Evolutionary conservation across 2,888 invertebrate genomes (phyloP), one percentile per base, ranked within the genome.

Genomic region (Apocheima hispidaria): DNA sequence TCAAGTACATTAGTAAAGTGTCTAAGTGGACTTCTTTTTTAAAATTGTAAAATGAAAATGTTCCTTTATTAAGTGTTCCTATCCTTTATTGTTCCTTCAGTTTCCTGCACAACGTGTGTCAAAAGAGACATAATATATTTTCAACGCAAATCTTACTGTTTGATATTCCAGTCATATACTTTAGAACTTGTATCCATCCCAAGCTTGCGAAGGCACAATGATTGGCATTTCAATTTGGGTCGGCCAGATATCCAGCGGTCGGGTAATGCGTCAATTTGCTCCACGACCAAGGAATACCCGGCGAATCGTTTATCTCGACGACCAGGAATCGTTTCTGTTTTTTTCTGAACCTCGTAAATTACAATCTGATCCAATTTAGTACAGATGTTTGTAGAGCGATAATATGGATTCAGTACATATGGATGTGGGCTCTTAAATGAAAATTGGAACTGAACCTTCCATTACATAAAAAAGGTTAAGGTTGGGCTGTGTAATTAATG

Each of bases 221-320:
- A 87, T 84, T 87, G 86, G 81, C 86, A 78, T 84, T 88, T 83
- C 83, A 83, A 86, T 87, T 86, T 82, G 70, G 74, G 69, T 66
- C 66, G 74, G 76, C 73, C 75, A 75, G 75, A 73, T 83, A 82
- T 75, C 73, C 68, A 60, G 63, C 63, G 70, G 71, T 60, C 61
- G 58, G 70, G 73, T 76, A 79, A 79, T 78, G 79, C 77, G 77
- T 81, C 83, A 80, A 83, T 84, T 79, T 75, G 73, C 72, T 66
- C 55, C 36, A 41, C 60, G 66, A 59, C 60, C 63, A 71, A 74
- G 64, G 43, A 60, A 60, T 51, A 54, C 28, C 55, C 60, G 30
- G 62, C 60, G 70, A 68, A 70, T 73, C 75, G 73, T 75, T 76
- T 74, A 76, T 73, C 71, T 71, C 55, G 46, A 52, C 64, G 51